These are phyloP conservation scores for Natator depressus DNA, from an alignment of 2,113 vertebrate species.

Conservation along the genomic window DNA sequence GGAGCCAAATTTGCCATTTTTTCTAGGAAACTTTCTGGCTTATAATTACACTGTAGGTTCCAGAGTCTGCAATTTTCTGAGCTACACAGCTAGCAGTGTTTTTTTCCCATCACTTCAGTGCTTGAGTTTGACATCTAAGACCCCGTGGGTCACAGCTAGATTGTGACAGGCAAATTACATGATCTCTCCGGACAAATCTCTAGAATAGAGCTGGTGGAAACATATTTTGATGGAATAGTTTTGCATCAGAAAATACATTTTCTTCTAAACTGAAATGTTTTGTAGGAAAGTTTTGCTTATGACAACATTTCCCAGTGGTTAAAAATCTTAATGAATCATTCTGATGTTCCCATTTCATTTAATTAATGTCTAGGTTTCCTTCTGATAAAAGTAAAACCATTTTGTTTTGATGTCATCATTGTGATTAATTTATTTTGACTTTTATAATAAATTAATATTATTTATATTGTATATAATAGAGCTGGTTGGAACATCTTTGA, in stretches of 20 bases:
- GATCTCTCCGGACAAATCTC: background rate
- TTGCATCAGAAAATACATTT: background rate
- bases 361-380: background rate
- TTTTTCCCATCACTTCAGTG: background rate
- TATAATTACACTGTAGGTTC: background rate
- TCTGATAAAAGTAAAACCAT: background rate
- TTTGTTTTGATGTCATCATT: background rate
- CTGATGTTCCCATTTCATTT: background rate
- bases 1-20: fast-evolving
- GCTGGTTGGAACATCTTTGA: background rate
- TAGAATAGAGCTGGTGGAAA: fast-evolving
- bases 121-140: background rate
- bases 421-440: background rate
- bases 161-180: background rate
- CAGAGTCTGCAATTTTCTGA: background rate
- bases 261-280: background rate
- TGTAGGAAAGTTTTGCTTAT: background rate
- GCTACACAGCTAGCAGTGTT: background rate
- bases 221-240: fast-evolving
- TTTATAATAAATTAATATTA: background rate
- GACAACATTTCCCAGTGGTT: background rate
- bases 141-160: fast-evolving
- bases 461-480: background rate
- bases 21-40: background rate
- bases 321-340: background rate